phyloP scores from a whole-genome alignment of 2,113 vertebrate genomes.

The Dicaeum eximium region DNA sequence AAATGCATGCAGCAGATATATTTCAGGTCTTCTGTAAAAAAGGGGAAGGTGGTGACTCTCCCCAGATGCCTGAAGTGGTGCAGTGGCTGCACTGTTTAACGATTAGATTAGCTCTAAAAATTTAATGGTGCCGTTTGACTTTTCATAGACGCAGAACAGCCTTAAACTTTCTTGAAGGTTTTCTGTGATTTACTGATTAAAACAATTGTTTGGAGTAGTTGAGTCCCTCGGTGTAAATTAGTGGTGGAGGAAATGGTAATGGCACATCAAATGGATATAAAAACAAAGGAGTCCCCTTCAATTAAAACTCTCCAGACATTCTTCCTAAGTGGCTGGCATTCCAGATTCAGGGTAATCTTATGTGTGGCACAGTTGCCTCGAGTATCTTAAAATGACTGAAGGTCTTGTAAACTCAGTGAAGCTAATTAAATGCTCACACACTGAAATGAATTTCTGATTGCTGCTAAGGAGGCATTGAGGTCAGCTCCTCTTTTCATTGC shows the following conservation, averaged over 20 bases:
- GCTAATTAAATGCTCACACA: slow-evolving; percentile 72
- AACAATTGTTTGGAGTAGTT: slow-evolving; percentile 65
- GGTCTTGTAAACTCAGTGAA: slow-evolving; percentile 58
- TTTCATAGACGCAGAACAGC: slow-evolving; percentile 57
- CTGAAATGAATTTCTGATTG: slow-evolving; percentile 66
- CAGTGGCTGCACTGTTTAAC: slow-evolving; percentile 22
- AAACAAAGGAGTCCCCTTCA: slow-evolving; percentile 70
- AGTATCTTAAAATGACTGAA: slow-evolving; percentile 68
- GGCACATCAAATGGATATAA: slow-evolving; percentile 63
- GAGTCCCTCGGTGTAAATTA: slow-evolving; percentile 52
- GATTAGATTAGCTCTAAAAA: slow-evolving; percentile 64
- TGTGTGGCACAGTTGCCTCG: slow-evolving; percentile 17
- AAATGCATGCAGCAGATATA: background rate
- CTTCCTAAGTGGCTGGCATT: slow-evolving; percentile 46
- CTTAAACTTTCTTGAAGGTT: slow-evolving; percentile 69
- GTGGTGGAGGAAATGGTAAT: slow-evolving; percentile 58
- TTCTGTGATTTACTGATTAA: slow-evolving; percentile 70
- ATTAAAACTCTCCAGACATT: slow-evolving; percentile 68
- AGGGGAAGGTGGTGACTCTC: background rate
- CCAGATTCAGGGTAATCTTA: slow-evolving; percentile 49
- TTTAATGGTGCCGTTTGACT: slow-evolving; percentile 63
- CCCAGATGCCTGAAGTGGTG: background rate
- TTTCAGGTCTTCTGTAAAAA: slow-evolving; percentile 10
- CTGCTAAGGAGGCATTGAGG: slow-evolving; percentile 53
- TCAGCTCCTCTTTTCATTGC: slow-evolving; percentile 58